phyloP scores from a whole-genome alignment of 1,140 invertebrate genomes.

The Drosophila varians region DNA sequence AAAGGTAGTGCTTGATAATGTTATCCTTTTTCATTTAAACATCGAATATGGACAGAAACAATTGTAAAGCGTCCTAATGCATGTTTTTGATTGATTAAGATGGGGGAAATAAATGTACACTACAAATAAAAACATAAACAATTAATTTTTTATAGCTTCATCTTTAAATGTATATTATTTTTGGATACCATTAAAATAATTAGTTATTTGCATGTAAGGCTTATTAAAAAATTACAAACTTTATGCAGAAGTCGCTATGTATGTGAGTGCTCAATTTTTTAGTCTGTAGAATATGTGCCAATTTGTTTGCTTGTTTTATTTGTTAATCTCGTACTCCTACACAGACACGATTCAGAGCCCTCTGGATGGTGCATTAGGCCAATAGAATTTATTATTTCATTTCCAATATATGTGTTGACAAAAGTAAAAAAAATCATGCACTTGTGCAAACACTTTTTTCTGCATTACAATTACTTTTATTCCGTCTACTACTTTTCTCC shows the following conservation, averaged over 20 bases:
- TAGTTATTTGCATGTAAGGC: slow-evolving; percentile 18
- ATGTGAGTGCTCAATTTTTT: slow-evolving; percentile 7
- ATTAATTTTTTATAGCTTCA: neutral
- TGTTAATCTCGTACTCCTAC: slow-evolving; percentile 37
- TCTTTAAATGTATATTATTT: slow-evolving; percentile 1
- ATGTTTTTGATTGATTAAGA: slow-evolving; percentile 28
- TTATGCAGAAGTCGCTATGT: neutral
- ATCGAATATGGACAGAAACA: slow-evolving; percentile 11
- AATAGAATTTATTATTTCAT: slow-evolving; percentile 15
- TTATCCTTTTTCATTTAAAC: slow-evolving; percentile 44
- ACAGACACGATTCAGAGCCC: slow-evolving; percentile 5
- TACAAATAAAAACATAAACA: slow-evolving; percentile 19
- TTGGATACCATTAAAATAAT: neutral
- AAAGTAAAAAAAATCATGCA: neutral
- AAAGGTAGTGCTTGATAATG: slow-evolving; percentile 37
- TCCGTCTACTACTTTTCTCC: slow-evolving; percentile 82
- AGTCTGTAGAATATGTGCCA: slow-evolving; percentile 16
- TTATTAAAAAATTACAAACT: slow-evolving; percentile 12
- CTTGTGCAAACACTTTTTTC: slow-evolving; percentile 31
- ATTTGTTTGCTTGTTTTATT: slow-evolving; percentile 48
- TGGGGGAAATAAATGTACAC: slow-evolving; percentile 2
- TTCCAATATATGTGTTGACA: slow-evolving; percentile 8
- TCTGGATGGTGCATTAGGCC: slow-evolving; percentile 2
- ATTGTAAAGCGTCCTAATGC: slow-evolving; percentile 29
- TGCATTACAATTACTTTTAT: slow-evolving; percentile 77